Percentiles rank a stretch among this genome's conserved stretches.
Conservation (phyloP, 2,888 invertebrate genomes). For the Zootermopsis nevadensis region DNA sequence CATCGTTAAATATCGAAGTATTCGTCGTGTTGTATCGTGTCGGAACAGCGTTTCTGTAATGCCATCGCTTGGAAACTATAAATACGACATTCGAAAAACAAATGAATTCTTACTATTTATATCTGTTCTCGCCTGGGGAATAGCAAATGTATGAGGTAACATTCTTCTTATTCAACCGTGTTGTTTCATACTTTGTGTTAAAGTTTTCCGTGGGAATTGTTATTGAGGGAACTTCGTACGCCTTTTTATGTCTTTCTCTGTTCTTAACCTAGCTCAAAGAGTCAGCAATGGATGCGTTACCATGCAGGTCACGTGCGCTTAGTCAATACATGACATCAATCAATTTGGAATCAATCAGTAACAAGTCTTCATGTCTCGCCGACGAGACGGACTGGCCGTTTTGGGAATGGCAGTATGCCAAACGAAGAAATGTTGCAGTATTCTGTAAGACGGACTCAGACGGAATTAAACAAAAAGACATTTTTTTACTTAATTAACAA, state of each 20-base stretch:
- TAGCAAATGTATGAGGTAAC: not conserved
- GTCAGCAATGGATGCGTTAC: not conserved
- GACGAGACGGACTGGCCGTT: not conserved
- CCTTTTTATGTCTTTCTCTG: not conserved
- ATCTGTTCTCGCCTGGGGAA: not conserved
- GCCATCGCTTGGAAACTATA: not conserved
- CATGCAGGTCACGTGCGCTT: not conserved
- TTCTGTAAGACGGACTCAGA: too few species aligned
- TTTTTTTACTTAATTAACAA: too few species aligned
- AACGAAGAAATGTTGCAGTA: too few species aligned
- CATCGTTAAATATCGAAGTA: too few species aligned
- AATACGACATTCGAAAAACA: not conserved
- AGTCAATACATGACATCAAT: slow-evolving; percentile 9
- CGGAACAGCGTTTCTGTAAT: not conserved
- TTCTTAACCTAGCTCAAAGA: slow-evolving; percentile 9
- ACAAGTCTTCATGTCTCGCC: slow-evolving; percentile 10
- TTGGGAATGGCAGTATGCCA: slow-evolving; percentile 2
- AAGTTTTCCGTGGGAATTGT: slow-evolving; percentile 4
- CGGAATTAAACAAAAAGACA: too few species aligned
- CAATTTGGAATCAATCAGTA: not conserved
- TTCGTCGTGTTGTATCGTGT: not conserved
- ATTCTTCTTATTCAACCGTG: not conserved
- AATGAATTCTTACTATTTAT: not conserved
- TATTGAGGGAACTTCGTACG: not conserved
- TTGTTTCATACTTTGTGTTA: not conserved